Base-by-base conservation (phyloP, 2,113 vertebrate species). In the Mastomys coucha region DNA sequence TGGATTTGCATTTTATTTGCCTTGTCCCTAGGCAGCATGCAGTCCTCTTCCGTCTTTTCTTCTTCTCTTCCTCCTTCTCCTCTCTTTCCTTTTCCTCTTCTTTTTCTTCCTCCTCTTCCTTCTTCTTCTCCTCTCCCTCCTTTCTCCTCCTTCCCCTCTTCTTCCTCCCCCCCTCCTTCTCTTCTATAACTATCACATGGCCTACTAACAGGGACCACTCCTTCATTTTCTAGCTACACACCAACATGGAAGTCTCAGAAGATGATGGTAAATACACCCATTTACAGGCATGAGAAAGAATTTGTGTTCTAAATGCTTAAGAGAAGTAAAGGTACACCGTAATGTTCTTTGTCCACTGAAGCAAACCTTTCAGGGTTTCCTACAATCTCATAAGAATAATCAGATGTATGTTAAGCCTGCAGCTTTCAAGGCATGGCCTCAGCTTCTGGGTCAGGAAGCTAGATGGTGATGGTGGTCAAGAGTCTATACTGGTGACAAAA, bases 1-100 rank as follows among this genome's bases (percentile, higher is more conserved):
- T 80, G 22, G 73, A 72, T 80, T 91, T 91, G 78, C 26, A 84
- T 88, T 75, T 14, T 39, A 88, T 81, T 93, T 93, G 81, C 42
- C 45, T 80, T 56, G 69, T 93, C 72, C 19, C 63, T 22, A 7
- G 8, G 9, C 16, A 60, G 22, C 20, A 82, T 28, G 51, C 1
- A 31, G 7, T 12, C 4, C 5, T 51, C 26, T 33, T 26, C 20
- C 19, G 16, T 13, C 26, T 77, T 2, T 16, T 24, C 11, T 1
- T 53, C 24, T 7, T 45, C 42, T 2, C 7, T 5, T 1, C 14
- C 31, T 1, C 14, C 12, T 3, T 65, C 13, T 14, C 22, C 63
- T 69, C 28, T 14, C 33, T 12, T 26, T 69, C 12, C 4, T 69
- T 5, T 24, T 28, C 24, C 9, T 65, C 24, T 67, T 4, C 28